Conservation (phyloP, 2,888 invertebrate species). For the Dorcus hopei region DNA sequence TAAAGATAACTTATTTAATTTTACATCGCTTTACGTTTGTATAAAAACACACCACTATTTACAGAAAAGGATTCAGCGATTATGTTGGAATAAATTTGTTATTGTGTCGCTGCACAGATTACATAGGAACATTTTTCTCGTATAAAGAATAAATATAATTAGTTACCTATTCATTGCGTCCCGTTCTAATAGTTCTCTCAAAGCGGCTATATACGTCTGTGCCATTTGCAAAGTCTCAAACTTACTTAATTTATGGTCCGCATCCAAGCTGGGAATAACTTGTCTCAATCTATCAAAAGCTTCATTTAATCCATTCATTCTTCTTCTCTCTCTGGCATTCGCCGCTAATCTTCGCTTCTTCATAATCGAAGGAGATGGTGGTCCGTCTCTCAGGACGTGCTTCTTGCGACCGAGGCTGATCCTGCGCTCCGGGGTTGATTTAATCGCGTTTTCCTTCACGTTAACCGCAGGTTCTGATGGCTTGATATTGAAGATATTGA, state of each 20-base stretch:
- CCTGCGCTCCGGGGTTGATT: not conserved
- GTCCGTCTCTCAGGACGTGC: constrained; percentile 32
- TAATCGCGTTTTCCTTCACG: not conserved
- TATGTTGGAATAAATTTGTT: too few relatives aligned
- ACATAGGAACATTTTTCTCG: too few relatives aligned
- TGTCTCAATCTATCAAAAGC: constrained; percentile 69
- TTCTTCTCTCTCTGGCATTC: constrained; percentile 68
- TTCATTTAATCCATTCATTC: constrained; percentile 72
- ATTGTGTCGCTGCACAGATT: too few relatives aligned
- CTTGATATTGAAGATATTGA: too few relatives aligned
- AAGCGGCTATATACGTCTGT: constrained; percentile 68
- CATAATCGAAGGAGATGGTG: constrained; percentile 50
- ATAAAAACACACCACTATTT: too few relatives aligned
- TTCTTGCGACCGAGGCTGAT: constrained; percentile 27
- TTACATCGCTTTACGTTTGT: too few relatives aligned
- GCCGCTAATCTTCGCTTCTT: constrained; percentile 66
- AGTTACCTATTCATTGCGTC: constrained; percentile 30
- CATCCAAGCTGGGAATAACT: constrained; percentile 67
- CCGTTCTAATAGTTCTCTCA: constrained; percentile 59
- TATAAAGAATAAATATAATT: too few relatives aligned
- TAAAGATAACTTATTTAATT: too few relatives aligned
- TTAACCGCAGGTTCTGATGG: not conserved
- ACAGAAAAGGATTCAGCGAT: too few relatives aligned
- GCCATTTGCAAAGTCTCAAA: constrained; percentile 78
- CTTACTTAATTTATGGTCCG: constrained; percentile 69